Percentiles rank a stretch among this genome's conserved stretches.
These are phyloP conservation scores for Eudasyphora cyanicolor DNA, from an alignment of 2,888 invertebrate species.

Conservation along the genomic window DNA sequence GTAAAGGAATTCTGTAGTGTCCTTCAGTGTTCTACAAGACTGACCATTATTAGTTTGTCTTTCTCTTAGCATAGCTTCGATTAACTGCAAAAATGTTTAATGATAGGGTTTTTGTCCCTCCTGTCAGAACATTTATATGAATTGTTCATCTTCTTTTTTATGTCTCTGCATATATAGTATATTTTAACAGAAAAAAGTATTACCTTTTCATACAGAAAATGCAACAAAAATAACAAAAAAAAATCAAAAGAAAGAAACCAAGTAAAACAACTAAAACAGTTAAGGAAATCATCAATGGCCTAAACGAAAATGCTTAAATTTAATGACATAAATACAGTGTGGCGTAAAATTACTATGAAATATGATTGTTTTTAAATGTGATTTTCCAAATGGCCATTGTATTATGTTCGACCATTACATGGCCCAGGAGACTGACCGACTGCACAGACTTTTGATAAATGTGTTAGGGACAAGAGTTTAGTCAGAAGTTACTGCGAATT, in stretches of 20 bases:
- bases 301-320: constrained; percentile 79
- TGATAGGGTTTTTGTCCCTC: constrained; percentile 61
- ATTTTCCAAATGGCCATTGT: constrained; percentile 1
- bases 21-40: not conserved
- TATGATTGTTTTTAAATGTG: constrained; percentile 37
- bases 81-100: constrained; percentile 62
- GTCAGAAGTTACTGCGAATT: too few species aligned
- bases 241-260: not conserved
- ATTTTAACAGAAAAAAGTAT: not conserved
- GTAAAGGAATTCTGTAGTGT: not conserved
- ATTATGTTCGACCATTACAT: not conserved
- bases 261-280: constrained; percentile 64
- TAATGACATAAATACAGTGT: constrained; percentile 76
- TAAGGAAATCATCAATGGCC: constrained; percentile 71
- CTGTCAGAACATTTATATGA: constrained; percentile 58
- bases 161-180: not conserved
- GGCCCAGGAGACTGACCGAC: too few species aligned
- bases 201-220: not conserved
- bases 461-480: not conserved
- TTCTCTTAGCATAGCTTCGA: constrained; percentile 42
- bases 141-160: not conserved
- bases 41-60: not conserved
- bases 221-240: constrained; percentile 65
- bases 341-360: constrained; percentile 47
- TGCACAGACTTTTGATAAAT: too few species aligned